These are phyloP conservation scores for Triops cancriformis DNA, from an alignment of 1,140 invertebrate species.

Conservation along the genomic window DNA sequence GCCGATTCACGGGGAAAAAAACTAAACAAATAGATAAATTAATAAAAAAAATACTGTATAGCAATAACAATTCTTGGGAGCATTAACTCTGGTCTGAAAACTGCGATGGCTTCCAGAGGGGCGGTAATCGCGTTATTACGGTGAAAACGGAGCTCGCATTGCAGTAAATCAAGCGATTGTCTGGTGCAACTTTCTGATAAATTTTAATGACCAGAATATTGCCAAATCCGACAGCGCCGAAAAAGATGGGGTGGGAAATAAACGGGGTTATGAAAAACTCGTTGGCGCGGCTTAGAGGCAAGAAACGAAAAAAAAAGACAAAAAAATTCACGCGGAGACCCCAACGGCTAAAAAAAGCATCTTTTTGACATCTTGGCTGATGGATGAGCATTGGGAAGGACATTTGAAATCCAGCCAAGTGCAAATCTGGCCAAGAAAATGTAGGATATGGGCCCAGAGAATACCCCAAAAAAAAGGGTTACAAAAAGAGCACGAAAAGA, in stretches of 20 bases:
- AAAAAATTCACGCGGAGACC: neutral
- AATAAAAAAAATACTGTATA: no score
- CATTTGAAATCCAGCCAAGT: constrained; percentile 6
- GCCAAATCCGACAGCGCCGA: neutral
- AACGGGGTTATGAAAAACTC: constrained; percentile 6
- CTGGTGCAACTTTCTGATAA: neutral
- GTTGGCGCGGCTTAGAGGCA: neutral
- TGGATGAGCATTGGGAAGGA: constrained; percentile 5
- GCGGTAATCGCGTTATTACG: neutral
- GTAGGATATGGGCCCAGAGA: neutral
- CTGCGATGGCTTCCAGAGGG: no score
- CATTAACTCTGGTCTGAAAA: no score
- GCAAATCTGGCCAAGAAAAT: constrained; percentile 6
- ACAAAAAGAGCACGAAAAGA: constrained; percentile 6
- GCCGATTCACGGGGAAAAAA: no score
- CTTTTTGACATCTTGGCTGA: constrained; percentile 13
- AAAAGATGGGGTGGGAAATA: neutral
- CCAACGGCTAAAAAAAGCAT: neutral
- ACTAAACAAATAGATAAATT: no score
- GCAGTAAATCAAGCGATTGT: neutral
- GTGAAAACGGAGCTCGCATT: neutral
- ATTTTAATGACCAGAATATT: constrained; percentile 1
- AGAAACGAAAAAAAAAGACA: neutral
- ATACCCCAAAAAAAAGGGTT: neutral
- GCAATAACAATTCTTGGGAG: no score